Evolutionary conservation across 2,888 invertebrate genomes (phyloP).

Genomic region (Dicyrtomina minuta): DNA sequence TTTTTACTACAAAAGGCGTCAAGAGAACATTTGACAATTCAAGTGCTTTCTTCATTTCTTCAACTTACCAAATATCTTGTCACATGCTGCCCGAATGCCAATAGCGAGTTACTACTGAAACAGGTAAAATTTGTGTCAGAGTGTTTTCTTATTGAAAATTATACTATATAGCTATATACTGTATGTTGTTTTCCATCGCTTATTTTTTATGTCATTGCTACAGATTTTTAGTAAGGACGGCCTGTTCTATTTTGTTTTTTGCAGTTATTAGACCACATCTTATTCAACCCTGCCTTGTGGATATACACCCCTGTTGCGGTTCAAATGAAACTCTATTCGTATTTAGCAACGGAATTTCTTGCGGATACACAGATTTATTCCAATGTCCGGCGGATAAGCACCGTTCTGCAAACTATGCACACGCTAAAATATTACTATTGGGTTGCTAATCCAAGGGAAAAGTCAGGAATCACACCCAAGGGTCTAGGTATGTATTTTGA

Average conservation of each 20-base stretch:
- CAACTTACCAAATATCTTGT: constrained; percentile 89
- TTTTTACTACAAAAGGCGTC: constrained; percentile 92
- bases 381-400: constrained; percentile 92
- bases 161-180: neutral
- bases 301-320: constrained; percentile 96
- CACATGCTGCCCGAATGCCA: constrained; percentile 81
- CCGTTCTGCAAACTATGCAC: constrained; percentile 96
- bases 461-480: constrained; percentile 93
- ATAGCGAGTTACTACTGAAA: constrained; percentile 85
- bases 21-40: constrained; percentile 88
- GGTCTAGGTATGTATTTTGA: constrained; percentile 76
- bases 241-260: neutral
- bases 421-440: constrained; percentile 99
- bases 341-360: constrained; percentile 97
- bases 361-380: constrained; percentile 97
- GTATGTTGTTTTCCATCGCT: neutral
- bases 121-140: constrained; percentile 66
- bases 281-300: constrained; percentile 99
- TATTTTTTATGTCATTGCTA: neutral
- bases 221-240: neutral
- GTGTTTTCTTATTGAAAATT: too few species aligned
- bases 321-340: constrained; percentile 92
- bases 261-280: constrained; percentile 94
- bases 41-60: constrained; percentile 88
- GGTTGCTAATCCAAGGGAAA: constrained; percentile 92